A percentile compares a stretch with the other conserved stretches of the same genome.
phyloP scores from a whole-genome alignment of 1,140 invertebrate species.

The Diachasma alloeum region DNA sequence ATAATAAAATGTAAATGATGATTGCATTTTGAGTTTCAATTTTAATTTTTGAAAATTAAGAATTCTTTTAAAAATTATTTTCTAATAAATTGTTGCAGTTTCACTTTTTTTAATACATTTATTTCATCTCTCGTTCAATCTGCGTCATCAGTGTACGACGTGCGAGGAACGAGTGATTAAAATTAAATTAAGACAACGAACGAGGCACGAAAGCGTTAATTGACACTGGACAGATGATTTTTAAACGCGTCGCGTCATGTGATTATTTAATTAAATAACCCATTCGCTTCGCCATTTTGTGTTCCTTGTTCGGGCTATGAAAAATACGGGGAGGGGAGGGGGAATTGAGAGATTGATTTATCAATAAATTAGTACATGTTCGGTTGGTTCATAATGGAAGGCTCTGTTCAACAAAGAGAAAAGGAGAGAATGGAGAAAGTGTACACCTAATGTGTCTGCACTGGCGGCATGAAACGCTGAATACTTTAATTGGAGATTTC shows the following conservation, averaged over 20 bases:
- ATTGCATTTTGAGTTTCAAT: too few species aligned
- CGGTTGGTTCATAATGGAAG: background rate
- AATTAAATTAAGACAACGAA: background rate
- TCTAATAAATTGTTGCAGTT: too few species aligned
- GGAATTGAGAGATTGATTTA: background rate
- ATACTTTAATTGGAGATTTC: constrained; percentile 35
- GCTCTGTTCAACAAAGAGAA: background rate
- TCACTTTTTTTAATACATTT: too few species aligned
- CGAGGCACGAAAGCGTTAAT: background rate
- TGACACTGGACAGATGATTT: background rate
- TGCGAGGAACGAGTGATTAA: background rate
- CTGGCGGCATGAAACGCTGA: constrained; percentile 23
- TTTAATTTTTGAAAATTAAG: too few species aligned
- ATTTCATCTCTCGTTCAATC: too few species aligned
- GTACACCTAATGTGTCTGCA: constrained; percentile 32
- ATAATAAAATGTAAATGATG: too few species aligned
- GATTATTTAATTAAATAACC: background rate
- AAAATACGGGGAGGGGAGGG: background rate
- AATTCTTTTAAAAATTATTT: too few species aligned
- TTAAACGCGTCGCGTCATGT: background rate
- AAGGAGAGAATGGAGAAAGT: constrained; percentile 15
- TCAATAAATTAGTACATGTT: background rate
- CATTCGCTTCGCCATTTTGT: background rate
- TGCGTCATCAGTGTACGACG: too few species aligned
- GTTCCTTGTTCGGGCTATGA: background rate